Conservation (phyloP, 1,140 invertebrate species). For the Melanaphis sacchari region DNA sequence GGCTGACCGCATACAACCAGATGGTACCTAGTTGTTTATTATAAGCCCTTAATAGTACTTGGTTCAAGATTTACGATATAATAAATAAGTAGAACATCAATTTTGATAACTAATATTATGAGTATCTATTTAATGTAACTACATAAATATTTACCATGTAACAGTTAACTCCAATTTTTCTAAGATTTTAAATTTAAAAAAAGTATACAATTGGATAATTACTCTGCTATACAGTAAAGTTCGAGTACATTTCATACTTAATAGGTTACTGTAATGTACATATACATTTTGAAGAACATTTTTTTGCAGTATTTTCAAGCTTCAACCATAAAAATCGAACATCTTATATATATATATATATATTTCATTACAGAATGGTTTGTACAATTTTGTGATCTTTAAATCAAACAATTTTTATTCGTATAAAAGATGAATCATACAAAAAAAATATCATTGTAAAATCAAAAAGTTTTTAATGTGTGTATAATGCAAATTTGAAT, state of each 20-base stretch:
- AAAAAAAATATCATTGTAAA: no score
- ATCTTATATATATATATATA: not conserved
- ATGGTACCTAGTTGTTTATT: conserved; percentile 38
- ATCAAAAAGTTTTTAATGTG: not conserved
- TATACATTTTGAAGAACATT: no score
- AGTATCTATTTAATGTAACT: not conserved
- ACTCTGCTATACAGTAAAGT: not conserved
- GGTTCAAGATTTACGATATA: not conserved
- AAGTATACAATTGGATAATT: not conserved
- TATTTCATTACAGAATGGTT: not conserved
- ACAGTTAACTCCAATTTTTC: not conserved
- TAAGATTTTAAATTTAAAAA: not conserved
- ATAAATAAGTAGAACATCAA: not conserved
- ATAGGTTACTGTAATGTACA: not conserved
- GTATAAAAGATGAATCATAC: not conserved
- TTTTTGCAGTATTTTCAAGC: not conserved
- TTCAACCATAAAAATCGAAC: not conserved
- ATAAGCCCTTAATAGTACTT: not conserved
- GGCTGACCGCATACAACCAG: conserved; percentile 35
- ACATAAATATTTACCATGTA: not conserved
- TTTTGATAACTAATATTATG: not conserved
- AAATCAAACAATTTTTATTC: not conserved
- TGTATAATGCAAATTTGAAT: no score
- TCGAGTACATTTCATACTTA: not conserved
- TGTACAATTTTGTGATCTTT: not conserved